Evolutionary conservation across 2,113 vertebrate species (phyloP), one percentile per base, ranked within the genome.

Genomic region (Cynocephalus volans): DNA sequence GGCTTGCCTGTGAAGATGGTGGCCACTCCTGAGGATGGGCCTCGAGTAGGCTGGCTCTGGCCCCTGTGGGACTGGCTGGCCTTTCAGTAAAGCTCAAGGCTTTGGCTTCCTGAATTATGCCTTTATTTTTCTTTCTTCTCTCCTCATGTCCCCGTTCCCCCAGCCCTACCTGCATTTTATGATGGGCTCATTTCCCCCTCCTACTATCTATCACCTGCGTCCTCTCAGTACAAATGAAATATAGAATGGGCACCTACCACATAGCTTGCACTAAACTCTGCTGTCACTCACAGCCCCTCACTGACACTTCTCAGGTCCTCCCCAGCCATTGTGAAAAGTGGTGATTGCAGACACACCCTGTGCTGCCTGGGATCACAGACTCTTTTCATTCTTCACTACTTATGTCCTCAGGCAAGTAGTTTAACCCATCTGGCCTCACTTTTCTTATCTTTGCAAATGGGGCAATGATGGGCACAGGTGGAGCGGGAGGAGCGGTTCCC

Each of bases 171-270:
- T 76, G 58, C 11, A 67, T 73, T 73, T 85, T 79, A 67, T 12
- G 11, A 50, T 4, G 10, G 11, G 3, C 5, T 15, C 33, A 8
- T 85, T 62, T 36, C 23, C 6, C 31, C 19, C 7, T 56, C 4
- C 26, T 1, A 8, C 12, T 48, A 1, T 62, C 11, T 52, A 87
- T 41, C 24, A 45, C 23, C 3, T 18, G 69, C 31, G 50, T 67
- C 72, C 21, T 60, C 41, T 77, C 21, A 3, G 1, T 17, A 72
- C 1, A 2, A 17, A 7, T 26, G 54, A 23, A 58, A 41, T 12
- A 54, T 4, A 21, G 7, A 19, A 1, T 13, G 4, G 45, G 36
- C 23, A 23, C 11, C 17, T 0, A 5, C 2, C 26, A 3, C 0
- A 3, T 19, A 12, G 36, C 85, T 23, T 9, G 13, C 4, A 3